Conservation (phyloP, 2,113 vertebrate species). For the Formicarius rufipectus region DNA sequence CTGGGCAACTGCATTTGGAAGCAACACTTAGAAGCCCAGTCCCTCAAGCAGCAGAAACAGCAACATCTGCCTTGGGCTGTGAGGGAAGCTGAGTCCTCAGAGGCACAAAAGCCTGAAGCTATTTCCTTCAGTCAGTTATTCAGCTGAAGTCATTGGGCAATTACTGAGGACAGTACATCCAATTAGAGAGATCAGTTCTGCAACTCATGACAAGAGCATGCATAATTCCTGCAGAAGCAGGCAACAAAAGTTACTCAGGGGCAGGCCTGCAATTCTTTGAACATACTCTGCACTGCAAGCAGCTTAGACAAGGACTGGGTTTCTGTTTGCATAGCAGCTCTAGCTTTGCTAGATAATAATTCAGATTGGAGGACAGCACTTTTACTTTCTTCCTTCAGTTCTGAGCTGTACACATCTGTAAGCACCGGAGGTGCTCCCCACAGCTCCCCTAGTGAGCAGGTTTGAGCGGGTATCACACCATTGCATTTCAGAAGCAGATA, state of each 20-base stretch:
- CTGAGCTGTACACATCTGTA: background rate
- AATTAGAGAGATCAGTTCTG: conserved; percentile 8
- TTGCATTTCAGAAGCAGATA: background rate
- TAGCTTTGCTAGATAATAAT: background rate
- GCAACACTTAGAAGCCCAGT: background rate
- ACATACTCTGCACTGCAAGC: background rate
- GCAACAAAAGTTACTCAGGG: background rate
- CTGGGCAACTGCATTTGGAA: background rate
- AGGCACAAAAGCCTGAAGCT: background rate
- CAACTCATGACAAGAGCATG: background rate
- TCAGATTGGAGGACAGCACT: background rate
- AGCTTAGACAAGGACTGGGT: background rate
- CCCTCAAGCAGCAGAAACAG: background rate
- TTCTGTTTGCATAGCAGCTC: background rate
- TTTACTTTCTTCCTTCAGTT: background rate
- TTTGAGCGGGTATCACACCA: background rate
- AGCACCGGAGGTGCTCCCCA: background rate
- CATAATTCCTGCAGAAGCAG: background rate
- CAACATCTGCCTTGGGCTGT: background rate
- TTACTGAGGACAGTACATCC: background rate
- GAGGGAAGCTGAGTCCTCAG: background rate
- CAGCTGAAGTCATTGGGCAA: background rate
- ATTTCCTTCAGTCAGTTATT: conserved; percentile 4
- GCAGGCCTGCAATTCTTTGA: background rate
- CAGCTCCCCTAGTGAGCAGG: background rate